Conservation (phyloP, 2,797 vertebrate species). For the Sebastes kiyomatsui region DNA sequence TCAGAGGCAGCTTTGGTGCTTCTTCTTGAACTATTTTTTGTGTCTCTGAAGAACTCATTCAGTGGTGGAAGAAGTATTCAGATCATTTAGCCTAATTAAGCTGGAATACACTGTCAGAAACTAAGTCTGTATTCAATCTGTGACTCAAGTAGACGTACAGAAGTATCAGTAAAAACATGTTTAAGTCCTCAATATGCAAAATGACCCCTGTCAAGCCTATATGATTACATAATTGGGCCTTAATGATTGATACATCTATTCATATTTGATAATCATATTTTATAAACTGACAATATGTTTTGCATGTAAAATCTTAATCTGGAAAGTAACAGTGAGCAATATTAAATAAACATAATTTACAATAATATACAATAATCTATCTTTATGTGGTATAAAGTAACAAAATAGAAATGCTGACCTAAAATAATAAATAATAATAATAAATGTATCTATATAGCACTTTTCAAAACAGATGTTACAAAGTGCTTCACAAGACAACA, state of each 20-base stretch:
- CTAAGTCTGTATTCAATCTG: too few species aligned
- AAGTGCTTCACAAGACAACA: too few species aligned
- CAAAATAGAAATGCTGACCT: neutral
- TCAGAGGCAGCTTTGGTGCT: too few species aligned
- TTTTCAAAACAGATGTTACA: too few species aligned
- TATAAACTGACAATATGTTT: neutral
- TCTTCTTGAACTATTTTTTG: too few species aligned
- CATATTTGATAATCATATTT: neutral
- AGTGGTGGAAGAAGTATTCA: too few species aligned
- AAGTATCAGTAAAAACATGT: neutral
- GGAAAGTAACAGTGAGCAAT: neutral
- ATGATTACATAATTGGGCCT: neutral
- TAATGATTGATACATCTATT: neutral
- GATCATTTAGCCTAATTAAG: neutral
- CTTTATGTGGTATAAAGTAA: neutral
- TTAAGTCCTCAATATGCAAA: neutral
- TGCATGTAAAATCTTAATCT: neutral
- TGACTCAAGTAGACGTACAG: neutral
- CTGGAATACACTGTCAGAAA: neutral
- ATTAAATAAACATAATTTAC: neutral
- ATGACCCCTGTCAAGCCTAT: neutral
- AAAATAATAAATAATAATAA: neutral
- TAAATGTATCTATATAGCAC: too few species aligned
- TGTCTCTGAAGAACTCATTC: too few species aligned
- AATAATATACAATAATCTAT: neutral